Conservation (phyloP, 1,140 invertebrate species). For the Heliothis virescens region DNA sequence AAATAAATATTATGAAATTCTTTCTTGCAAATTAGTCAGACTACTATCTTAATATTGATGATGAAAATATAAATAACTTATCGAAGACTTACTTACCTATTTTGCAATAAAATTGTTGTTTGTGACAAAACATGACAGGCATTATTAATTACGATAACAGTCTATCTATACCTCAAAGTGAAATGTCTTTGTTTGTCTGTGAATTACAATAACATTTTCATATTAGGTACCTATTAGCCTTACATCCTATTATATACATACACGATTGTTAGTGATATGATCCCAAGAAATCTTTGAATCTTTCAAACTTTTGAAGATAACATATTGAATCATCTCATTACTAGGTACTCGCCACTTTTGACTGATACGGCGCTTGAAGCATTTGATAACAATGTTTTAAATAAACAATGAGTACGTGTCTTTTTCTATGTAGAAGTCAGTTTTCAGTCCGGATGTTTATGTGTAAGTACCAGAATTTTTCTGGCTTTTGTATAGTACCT, state of each 20-base stretch:
- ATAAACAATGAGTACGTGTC: neutral
- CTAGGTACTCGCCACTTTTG: slow-evolving; percentile 10
- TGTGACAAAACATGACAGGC: neutral
- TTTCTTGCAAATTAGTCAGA: neutral
- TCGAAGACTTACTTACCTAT: neutral
- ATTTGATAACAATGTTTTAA: slow-evolving; percentile 30
- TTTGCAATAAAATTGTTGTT: neutral
- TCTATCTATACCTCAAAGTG: neutral
- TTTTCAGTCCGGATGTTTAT: too few relatives aligned
- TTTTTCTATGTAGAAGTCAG: neutral
- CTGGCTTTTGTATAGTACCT: too few relatives aligned
- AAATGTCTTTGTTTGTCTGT: too few relatives aligned
- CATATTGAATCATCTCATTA: slow-evolving; percentile 27
- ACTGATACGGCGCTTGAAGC: slow-evolving; percentile 1
- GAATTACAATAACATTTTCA: too few relatives aligned
- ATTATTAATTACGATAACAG: neutral
- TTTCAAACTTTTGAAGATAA: slow-evolving; percentile 32
- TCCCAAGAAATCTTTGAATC: neutral
- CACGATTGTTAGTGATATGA: neutral
- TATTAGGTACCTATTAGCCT: too few relatives aligned
- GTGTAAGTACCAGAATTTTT: too few relatives aligned
- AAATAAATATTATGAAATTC: neutral
- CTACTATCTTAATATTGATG: neutral
- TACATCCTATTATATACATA: neutral
- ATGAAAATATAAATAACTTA: neutral